These are phyloP conservation scores for Hirtodrosophila confusa DNA, from an alignment of 2,888 invertebrate genomes.

Conservation along the genomic window DNA sequence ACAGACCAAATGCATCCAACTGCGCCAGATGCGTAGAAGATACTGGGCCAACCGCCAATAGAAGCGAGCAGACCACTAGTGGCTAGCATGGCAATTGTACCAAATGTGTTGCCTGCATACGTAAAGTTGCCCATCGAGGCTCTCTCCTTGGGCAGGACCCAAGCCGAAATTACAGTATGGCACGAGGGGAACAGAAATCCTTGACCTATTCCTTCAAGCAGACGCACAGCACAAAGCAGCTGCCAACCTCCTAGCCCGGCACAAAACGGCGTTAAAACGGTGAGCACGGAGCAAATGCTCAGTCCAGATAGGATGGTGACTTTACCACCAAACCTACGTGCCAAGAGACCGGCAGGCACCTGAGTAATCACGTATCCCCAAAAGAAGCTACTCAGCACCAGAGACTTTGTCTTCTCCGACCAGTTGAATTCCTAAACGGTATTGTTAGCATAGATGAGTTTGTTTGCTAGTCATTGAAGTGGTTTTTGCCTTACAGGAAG, in stretches of 20 bases:
- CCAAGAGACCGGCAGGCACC: conserved; percentile 88
- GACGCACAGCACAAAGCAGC: conserved; percentile 87
- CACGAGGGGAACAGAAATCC: conserved; percentile 89
- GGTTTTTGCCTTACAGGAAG: conserved; percentile 30
- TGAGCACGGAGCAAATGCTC: conserved; percentile 87
- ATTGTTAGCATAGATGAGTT: not conserved
- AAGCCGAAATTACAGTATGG: conserved; percentile 90
- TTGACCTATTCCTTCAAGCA: conserved; percentile 90
- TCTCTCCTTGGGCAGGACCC: conserved; percentile 88
- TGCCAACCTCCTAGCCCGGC: conserved; percentile 87
- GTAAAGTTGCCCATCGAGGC: conserved; percentile 86
- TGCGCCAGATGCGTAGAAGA: conserved; percentile 87
- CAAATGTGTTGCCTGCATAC: conserved; percentile 88
- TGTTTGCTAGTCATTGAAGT: not conserved
- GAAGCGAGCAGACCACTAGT: conserved; percentile 88
- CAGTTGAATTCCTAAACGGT: conserved; percentile 85
- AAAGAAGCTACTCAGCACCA: conserved; percentile 88
- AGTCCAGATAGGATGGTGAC: conserved; percentile 85
- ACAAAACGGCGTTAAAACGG: conserved; percentile 88
- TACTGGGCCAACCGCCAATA: conserved; percentile 87
- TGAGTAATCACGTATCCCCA: conserved; percentile 88
- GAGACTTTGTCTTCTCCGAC: conserved; percentile 85
- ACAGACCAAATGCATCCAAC: conserved; percentile 86
- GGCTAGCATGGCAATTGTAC: conserved; percentile 88
- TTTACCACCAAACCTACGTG: conserved; percentile 89